These are phyloP conservation scores for Philotrypesis tridentata DNA, from an alignment of 1,140 invertebrate genomes.

Conservation along the genomic window DNA sequence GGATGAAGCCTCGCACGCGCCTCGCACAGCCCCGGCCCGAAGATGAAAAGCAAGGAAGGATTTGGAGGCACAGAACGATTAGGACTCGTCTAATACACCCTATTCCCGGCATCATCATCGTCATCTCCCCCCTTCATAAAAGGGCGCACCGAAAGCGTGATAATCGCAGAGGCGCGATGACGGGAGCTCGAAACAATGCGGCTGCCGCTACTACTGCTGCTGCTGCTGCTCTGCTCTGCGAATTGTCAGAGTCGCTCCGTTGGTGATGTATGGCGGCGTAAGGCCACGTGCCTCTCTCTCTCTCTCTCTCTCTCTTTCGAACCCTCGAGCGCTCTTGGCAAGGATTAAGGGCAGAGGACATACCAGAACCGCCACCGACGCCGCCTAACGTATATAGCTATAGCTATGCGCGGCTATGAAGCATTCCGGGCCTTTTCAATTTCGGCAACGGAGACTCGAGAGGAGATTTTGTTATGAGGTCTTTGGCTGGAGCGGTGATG, in stretches of 20 bases:
- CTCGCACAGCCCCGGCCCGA: too few species aligned
- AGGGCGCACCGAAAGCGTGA: constrained; percentile 45
- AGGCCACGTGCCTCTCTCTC: constrained; percentile 59
- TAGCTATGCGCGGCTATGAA: background rate
- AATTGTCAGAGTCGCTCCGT: constrained; percentile 58
- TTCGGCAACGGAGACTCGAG: background rate
- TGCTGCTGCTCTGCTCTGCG: constrained; percentile 46
- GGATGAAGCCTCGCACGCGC: too few species aligned
- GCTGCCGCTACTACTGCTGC: constrained; percentile 48
- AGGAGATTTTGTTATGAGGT: background rate
- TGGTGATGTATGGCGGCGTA: constrained; percentile 63
- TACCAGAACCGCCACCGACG: constrained; percentile 43
- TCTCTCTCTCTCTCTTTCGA: constrained; percentile 34
- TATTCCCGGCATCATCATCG: background rate
- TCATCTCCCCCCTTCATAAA: constrained; percentile 9
- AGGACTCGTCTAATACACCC: background rate
- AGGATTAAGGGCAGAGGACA: constrained; percentile 58
- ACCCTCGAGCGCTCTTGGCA: constrained; percentile 27
- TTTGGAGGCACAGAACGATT: constrained; percentile 19
- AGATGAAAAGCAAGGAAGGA: constrained; percentile 1
- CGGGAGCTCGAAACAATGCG: constrained; percentile 64
- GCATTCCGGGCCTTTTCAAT: constrained; percentile 17
- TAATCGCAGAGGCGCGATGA: constrained; percentile 60
- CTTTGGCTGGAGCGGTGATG: background rate
- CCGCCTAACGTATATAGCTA: background rate